Evolutionary conservation across 2,797 vertebrate species (phyloP), one percentile per base, ranked within the genome.

Genomic region (Hephaestus fuliginosus): DNA sequence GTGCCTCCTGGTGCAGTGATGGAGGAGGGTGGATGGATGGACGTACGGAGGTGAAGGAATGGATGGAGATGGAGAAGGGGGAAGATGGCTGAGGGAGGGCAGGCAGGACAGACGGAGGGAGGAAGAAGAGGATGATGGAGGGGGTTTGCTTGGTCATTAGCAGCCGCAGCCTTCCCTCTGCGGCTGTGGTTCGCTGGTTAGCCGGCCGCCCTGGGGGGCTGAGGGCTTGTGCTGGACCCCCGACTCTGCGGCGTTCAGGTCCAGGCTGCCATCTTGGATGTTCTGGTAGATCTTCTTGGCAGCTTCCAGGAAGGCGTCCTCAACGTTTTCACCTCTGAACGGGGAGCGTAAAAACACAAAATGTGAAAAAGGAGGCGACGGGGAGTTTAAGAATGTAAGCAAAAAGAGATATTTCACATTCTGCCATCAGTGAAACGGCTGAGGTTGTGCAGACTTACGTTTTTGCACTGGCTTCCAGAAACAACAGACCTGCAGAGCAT

Each of bases 251-350:
- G 98, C 98, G 17, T 99, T 99, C 93, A 99, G 97, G 92, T 99
- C 98, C 95, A 99, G 96, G 93, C 98, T 99, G 69, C 98, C 98
- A 0, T 99, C 98, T 91, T 99, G 98, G 94, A 99, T 99, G 85
- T 99, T 99, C 96, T 99, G 98, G 93, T 99, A 99, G 94, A 99
- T 99, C 88, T 99, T 98, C 96, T 99, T 99, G 49, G 98, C 98
- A 7, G 98, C 98, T 95, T 99, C 98, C 91, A 99, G 96, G 93
- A 99, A 99, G 0, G 98, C 98, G 2, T 99, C 98, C 94, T 99
- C 98, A 9, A 99, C 98, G 0, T 99, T 99, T 95, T 99, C 98
- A 11, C 98, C 98, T 61, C 98, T 99, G 94, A 46, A 77, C 9
- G 61, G 0, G 0, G 96, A 76, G 15, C 10, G 46, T 3, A 18